These are phyloP conservation scores for Valencia hispanica DNA, from an alignment of 2,797 vertebrate genomes.

Conservation along the genomic window DNA sequence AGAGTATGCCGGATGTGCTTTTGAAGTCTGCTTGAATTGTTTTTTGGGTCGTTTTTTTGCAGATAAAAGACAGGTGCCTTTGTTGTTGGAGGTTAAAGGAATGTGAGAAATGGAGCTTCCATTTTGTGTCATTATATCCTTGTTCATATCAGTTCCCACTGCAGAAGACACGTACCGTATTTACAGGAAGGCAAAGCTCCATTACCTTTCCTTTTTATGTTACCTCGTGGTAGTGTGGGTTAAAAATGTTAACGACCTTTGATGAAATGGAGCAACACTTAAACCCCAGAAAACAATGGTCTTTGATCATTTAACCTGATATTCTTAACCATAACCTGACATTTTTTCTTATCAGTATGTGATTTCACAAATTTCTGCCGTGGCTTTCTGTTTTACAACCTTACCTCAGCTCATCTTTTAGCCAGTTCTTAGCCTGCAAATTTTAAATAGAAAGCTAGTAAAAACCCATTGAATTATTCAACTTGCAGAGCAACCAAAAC, in stretches of 20 bases:
- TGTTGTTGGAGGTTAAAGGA: constrained; percentile 64
- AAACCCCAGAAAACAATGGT: constrained; percentile 53
- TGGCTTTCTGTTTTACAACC: neutral
- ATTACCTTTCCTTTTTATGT: constrained; percentile 81
- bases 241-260: constrained; percentile 61
- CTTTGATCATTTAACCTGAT: constrained; percentile 76
- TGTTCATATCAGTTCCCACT: constrained; percentile 78
- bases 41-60: constrained; percentile 37
- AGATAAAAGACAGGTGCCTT: constrained; percentile 79
- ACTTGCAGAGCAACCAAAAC: neutral
- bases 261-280: constrained; percentile 68
- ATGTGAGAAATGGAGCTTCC: constrained; percentile 62
- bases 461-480: neutral
- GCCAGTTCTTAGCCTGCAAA: neutral
- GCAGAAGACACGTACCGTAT: constrained; percentile 83
- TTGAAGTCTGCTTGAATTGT: constrained; percentile 79
- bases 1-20: constrained; percentile 76
- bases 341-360: neutral
- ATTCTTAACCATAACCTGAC: too few relatives aligned
- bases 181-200: constrained; percentile 82
- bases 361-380: neutral
- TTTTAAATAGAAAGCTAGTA: neutral
- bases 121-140: constrained; percentile 73
- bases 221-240: constrained; percentile 55
- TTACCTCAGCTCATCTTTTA: neutral